Evolutionary conservation across 2,113 vertebrate species (phyloP).

Genomic region (Crotalus tigris): DNA sequence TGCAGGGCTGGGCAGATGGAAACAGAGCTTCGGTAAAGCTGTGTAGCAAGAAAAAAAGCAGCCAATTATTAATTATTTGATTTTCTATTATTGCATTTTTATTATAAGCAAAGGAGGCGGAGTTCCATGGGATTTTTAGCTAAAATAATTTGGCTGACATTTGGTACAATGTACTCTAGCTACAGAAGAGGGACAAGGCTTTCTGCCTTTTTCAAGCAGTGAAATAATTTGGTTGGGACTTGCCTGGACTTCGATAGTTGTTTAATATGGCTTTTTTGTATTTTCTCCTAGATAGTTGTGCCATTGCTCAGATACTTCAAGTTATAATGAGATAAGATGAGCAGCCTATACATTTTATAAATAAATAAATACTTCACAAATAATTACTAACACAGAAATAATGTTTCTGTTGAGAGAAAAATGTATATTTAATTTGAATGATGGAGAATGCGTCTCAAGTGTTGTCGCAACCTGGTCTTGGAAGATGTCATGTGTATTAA

Average conservation of each 20-base stretch:
- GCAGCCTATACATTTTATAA: neutral
- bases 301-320: neutral
- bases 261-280: neutral
- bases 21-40: neutral
- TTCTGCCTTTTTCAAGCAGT: neutral
- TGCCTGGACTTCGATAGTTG: neutral
- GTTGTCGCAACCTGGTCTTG: neutral
- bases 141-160: neutral
- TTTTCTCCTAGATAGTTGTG: neutral
- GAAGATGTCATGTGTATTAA: neutral
- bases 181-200: neutral
- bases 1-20: neutral
- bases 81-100: neutral
- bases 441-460: neutral
- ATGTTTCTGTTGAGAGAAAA: neutral
- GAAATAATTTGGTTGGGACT: neutral
- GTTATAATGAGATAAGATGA: neutral
- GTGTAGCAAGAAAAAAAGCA: neutral
- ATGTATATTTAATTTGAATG: neutral
- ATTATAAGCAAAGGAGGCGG: neutral
- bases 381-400: neutral
- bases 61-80: neutral
- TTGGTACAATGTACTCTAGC: neutral
- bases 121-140: neutral
- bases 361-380: neutral